A percentile compares a stretch with the other conserved stretches of the same genome.
Conservation (phyloP, 2,797 vertebrate species). For the Clarias fuscus region DNA sequence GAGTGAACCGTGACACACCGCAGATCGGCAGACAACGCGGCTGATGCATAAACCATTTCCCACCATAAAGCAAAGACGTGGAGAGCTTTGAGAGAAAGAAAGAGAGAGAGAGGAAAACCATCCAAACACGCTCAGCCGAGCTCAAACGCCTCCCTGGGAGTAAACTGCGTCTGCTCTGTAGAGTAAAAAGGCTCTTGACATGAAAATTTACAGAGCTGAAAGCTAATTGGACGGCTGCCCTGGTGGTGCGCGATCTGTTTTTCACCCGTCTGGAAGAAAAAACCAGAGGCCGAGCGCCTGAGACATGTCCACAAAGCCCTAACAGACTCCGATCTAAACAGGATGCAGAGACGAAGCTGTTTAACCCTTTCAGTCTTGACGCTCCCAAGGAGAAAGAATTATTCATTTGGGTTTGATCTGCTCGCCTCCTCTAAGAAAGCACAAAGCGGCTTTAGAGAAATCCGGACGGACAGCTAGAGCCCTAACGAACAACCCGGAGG, state of each 20-base stretch:
- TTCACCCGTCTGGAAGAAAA: conserved; percentile 54
- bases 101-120: background rate
- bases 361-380: background rate
- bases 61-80: background rate
- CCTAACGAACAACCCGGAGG: background rate
- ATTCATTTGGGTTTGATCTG: background rate
- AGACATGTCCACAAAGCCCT: conserved; percentile 8
- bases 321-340: conserved; percentile 1
- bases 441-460: background rate
- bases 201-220: conserved; percentile 62
- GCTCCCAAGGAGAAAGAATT: background rate
- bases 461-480: background rate
- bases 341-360: background rate
- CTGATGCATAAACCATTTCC: background rate
- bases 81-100: background rate
- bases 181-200: conserved; percentile 65
- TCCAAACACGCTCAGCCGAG: conserved; percentile 13
- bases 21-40: background rate
- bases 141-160: conserved; percentile 65
- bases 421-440: background rate
- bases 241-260: conserved; percentile 48
- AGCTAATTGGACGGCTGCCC: conserved; percentile 69
- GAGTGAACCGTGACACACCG: background rate
- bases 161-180: conserved; percentile 67
- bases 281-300: conserved; percentile 7